Conservation (phyloP, 1,140 invertebrate genomes). For the Temnothorax longispinosus region DNA sequence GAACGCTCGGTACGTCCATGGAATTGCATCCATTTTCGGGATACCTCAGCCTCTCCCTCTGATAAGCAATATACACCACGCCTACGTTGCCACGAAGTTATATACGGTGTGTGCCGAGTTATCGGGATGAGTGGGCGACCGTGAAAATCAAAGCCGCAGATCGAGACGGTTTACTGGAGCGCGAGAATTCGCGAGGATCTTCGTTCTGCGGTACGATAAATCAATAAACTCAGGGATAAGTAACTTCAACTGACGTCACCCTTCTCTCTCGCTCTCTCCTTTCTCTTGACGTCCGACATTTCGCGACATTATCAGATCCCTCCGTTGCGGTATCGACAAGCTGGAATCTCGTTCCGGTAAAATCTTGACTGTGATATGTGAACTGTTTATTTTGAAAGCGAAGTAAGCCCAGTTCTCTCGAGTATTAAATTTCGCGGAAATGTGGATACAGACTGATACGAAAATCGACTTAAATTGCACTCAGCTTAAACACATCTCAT, state of each 20-base stretch:
- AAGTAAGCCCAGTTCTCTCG: background rate
- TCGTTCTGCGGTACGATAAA: conserved; percentile 32
- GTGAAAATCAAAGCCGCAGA: conserved; percentile 57
- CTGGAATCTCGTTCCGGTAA: conserved; percentile 37
- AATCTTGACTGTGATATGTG: conserved; percentile 34
- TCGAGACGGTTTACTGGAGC: conserved; percentile 51
- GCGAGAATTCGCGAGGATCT: conserved; percentile 39
- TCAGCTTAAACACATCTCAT: background rate
- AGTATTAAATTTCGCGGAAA: conserved; percentile 47
- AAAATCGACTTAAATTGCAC: conserved; percentile 29
- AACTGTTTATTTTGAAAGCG: conserved; percentile 46
- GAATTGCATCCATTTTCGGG: conserved; percentile 75
- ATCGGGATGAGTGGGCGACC: conserved; percentile 59
- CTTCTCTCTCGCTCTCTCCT: background rate
- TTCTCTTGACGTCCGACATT: conserved; percentile 47
- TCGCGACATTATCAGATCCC: conserved; percentile 49
- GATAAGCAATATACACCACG: conserved; percentile 67
- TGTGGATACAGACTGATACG: background rate
- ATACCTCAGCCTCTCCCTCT: conserved; percentile 69
- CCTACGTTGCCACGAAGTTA: conserved; percentile 62
- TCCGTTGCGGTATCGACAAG: conserved; percentile 43
- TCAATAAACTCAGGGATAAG: conserved; percentile 54
- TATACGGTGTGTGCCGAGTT: conserved; percentile 65
- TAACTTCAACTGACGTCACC: conserved; percentile 38
- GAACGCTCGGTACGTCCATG: conserved; percentile 73